phyloP scores from a whole-genome alignment of 2,888 invertebrate species.

The Morpho achilles region DNA sequence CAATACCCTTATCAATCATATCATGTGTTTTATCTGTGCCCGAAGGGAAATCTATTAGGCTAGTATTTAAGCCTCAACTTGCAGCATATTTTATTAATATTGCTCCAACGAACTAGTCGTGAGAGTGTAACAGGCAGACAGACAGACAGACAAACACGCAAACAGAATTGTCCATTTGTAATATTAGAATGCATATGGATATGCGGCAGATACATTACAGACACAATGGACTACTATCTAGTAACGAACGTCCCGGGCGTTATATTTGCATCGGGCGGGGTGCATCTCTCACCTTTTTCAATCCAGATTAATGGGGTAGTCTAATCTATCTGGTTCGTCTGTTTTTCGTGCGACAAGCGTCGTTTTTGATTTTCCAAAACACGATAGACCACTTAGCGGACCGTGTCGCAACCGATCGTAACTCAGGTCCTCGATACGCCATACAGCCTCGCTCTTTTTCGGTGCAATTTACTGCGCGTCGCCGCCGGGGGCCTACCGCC shows the following conservation, averaged over 20 bases:
- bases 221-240: no score
- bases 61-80: no score
- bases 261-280: neutral
- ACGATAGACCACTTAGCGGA: slow-evolving; percentile 75
- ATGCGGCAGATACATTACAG: no score
- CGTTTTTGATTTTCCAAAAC: slow-evolving; percentile 66
- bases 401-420: slow-evolving; percentile 64
- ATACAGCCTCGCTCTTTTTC: slow-evolving; percentile 68
- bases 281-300: slow-evolving; percentile 46
- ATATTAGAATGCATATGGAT: no score
- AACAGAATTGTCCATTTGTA: no score
- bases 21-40: no score
- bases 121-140: no score
- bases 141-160: no score
- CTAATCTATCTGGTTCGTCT: slow-evolving; percentile 44
- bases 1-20: no score
- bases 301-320: slow-evolving; percentile 60
- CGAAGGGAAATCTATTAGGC: no score
- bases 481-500: slow-evolving; percentile 57
- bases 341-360: slow-evolving; percentile 54
- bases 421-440: slow-evolving; percentile 67
- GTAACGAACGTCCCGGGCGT: neutral
- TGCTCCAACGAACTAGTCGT: no score
- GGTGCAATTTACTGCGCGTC: slow-evolving; percentile 67
- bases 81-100: no score